These are phyloP conservation scores for Drosophila lacteicornis DNA, from an alignment of 1,140 invertebrate genomes.

Conservation along the genomic window DNA sequence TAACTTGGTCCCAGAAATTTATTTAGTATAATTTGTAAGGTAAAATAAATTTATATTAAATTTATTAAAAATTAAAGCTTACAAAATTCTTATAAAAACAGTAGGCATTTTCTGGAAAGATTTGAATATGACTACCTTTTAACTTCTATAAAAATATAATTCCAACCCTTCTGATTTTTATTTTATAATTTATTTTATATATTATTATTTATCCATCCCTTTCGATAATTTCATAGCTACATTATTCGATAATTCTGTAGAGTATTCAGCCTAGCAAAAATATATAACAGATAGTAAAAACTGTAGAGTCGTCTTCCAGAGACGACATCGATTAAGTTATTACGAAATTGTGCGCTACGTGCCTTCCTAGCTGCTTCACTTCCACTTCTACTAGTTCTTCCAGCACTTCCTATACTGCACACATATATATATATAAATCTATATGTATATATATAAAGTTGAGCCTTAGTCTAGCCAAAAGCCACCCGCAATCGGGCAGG, in stretches of 20 bases:
- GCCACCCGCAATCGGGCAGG: slow-evolving; percentile 52
- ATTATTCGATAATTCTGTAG: neutral
- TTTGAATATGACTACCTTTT: neutral
- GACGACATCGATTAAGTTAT: slow-evolving; percentile 82
- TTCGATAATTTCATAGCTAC: neutral
- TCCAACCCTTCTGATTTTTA: too few relatives aligned
- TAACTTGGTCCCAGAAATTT: neutral
- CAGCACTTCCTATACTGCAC: slow-evolving; percentile 16
- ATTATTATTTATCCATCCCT: neutral
- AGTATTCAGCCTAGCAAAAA: slow-evolving; percentile 1
- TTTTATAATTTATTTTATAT: too few relatives aligned
- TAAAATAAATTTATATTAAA: too few relatives aligned
- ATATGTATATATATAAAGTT: neutral
- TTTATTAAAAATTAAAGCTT: too few relatives aligned
- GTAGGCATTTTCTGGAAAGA: neutral
- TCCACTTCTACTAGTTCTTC: slow-evolving; percentile 18
- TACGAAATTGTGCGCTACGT: slow-evolving; percentile 80
- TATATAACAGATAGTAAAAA: slow-evolving; percentile 58
- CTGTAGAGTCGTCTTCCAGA: slow-evolving; percentile 56
- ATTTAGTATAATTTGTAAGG: neutral
- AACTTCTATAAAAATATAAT: neutral
- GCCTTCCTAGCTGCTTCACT: slow-evolving; percentile 45
- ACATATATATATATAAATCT: neutral
- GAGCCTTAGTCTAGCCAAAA: slow-evolving; percentile 57
- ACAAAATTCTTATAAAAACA: too few relatives aligned